A percentile compares a stretch with the other conserved stretches of the same genome.
Evolutionary conservation across 1,140 invertebrate genomes (phyloP).

Genomic region (Amyelois transitella): DNA sequence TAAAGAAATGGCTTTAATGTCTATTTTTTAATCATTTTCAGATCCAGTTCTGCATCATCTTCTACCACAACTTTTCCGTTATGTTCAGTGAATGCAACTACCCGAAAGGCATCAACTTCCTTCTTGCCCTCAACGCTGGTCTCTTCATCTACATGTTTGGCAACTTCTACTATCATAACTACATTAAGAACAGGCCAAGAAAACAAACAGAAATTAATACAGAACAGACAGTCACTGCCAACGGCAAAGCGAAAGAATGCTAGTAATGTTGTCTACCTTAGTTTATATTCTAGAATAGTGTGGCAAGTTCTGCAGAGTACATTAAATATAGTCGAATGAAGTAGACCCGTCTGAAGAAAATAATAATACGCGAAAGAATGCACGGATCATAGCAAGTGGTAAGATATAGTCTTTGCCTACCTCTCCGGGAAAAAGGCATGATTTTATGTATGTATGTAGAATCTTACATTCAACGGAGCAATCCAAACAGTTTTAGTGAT

Average conservation of each 20-base stretch:
- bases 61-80: slow-evolving; percentile 78
- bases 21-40: slow-evolving; percentile 55
- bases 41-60: slow-evolving; percentile 88
- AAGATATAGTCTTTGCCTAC: no score
- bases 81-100: slow-evolving; percentile 81
- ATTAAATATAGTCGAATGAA: no score
- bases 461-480: no score
- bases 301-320: neutral
- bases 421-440: no score
- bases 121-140: slow-evolving; percentile 83
- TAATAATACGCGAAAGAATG: no score
- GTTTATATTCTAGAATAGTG: neutral
- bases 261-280: slow-evolving; percentile 14
- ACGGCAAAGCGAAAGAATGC: slow-evolving; percentile 32
- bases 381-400: no score
- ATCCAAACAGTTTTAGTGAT: no score
- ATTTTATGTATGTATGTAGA: no score
- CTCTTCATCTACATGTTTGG: slow-evolving; percentile 91
- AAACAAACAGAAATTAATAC: slow-evolving; percentile 7
- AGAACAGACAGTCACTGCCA: slow-evolving; percentile 2
- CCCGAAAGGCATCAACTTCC: slow-evolving; percentile 79
- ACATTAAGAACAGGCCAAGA: slow-evolving; percentile 66
- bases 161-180: slow-evolving; percentile 86
- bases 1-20: neutral
- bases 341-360: no score